Evolutionary conservation across 2,113 vertebrate species (phyloP).

Genomic region (Nyctereutes procyonoides): DNA sequence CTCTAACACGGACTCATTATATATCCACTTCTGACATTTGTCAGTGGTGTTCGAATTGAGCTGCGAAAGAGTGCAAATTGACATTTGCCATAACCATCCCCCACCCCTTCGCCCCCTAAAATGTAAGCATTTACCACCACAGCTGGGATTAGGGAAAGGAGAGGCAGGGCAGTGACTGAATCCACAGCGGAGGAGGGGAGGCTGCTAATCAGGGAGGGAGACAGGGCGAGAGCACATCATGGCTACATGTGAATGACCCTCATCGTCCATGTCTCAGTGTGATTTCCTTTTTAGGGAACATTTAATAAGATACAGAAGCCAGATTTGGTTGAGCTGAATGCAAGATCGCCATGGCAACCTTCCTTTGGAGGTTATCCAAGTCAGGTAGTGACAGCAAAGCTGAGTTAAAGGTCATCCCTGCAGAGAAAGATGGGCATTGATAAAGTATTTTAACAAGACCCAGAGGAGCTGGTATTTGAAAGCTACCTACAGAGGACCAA

Average conservation of each 20-base stretch:
- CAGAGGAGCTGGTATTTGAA: conserved; percentile 81
- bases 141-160: neutral
- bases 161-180: neutral
- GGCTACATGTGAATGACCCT: neutral
- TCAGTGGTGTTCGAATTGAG: conserved; percentile 72
- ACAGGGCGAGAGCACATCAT: neutral
- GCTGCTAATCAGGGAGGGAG: neutral
- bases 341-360: conserved; percentile 89
- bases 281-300: conserved; percentile 80
- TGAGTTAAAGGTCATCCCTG: conserved; percentile 87
- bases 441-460: conserved; percentile 86
- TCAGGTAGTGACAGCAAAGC: conserved; percentile 86
- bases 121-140: conserved; percentile 26
- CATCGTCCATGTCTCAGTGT: neutral
- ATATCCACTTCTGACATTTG: conserved; percentile 78
- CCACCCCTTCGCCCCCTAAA: conserved; percentile 2
- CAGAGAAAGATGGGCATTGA: conserved; percentile 83
- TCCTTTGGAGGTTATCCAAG: conserved; percentile 86
- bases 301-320: conserved; percentile 87
- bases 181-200: neutral
- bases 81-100: conserved; percentile 70
- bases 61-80: conserved; percentile 77
- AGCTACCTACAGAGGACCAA: conserved; percentile 63
- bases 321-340: conserved; percentile 69
- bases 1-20: conserved; percentile 82